Base-by-base conservation (phyloP, 2,113 vertebrate genomes). In the Ivindomyrus marchei region DNA sequence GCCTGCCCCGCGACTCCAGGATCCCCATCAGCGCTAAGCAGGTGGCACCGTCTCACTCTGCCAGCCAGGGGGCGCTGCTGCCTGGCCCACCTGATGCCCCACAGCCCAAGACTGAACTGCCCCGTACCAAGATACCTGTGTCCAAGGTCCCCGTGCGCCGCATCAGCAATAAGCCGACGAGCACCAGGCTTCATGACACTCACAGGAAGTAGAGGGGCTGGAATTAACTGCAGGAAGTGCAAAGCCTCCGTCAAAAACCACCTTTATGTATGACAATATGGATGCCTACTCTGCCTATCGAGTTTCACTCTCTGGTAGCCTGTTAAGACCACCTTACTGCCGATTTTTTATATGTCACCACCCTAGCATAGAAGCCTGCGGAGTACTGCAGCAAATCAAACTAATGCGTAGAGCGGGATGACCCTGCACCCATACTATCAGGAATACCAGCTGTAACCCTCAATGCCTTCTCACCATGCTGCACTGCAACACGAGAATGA, bases 111-210 rank as follows among this genome's bases (percentile, higher is more conserved):
- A 97, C 94, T 0, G 95, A 97, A 93, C 93, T 97, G 90, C 95
- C 96, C 91, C 97, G 97, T 95, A 99, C 98, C 88, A 98, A 97
- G 95, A 99, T 99, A 92, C 98, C 98, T 0, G 97, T 99, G 88
- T 98, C 98, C 90, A 99, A 98, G 95, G 97, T 99, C 88, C 97
- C 98, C 11, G 97, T 99, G 86, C 97, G 97, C 24, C 96, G 97
- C 86, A 96, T 97, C 89, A 97, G 96, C 95, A 97, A 94, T 94
- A 97, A 98, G 93, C 95, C 94, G 45, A 92, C 96, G 93, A 95
- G 94, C 83, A 95, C 91, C 42, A 91, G 89, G 0, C 94, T 95
- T 94, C 97, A 97, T 50, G 94, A 96, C 88, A 92, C 93, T 93
- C 93, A 96, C 95, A 98, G 97, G 96, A 99, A 99, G 94, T 97